These are phyloP conservation scores for Portunus trituberculatus DNA, from an alignment of 1,140 invertebrate genomes.

Conservation along the genomic window DNA sequence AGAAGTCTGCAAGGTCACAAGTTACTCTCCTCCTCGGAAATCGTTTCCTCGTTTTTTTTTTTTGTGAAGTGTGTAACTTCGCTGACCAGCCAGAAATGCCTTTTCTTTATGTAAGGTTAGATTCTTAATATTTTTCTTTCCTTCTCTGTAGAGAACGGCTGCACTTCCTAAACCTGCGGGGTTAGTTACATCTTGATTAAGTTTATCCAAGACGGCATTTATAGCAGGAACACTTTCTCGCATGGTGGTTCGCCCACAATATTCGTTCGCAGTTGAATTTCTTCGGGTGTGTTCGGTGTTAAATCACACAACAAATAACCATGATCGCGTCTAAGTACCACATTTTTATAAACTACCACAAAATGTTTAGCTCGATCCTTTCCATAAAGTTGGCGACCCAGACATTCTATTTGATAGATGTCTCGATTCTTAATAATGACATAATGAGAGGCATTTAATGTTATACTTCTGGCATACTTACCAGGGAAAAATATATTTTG, in stretches of 20 bases:
- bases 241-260: too few species aligned
- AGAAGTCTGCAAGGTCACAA: constrained; percentile 38
- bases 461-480: background rate
- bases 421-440: background rate
- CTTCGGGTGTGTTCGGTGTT: background rate
- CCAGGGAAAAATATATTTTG: constrained; percentile 38
- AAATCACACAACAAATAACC: background rate
- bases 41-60: background rate
- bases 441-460: background rate
- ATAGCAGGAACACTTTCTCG: too few species aligned
- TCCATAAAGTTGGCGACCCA: background rate
- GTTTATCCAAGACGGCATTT: too few species aligned
- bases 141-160: too few species aligned
- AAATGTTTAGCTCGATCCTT: background rate
- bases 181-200: too few species aligned
- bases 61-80: constrained; percentile 34
- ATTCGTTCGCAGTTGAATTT: too few species aligned
- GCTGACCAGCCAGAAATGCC: too few species aligned
- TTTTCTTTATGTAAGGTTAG: too few species aligned
- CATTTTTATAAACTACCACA: background rate
- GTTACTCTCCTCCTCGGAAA: constrained; percentile 6
- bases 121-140: too few species aligned
- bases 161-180: too few species aligned
- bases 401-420: background rate
- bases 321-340: background rate